Evolutionary conservation across 2,888 invertebrate species (phyloP).

Genomic region (Gnatocerus cornutus): DNA sequence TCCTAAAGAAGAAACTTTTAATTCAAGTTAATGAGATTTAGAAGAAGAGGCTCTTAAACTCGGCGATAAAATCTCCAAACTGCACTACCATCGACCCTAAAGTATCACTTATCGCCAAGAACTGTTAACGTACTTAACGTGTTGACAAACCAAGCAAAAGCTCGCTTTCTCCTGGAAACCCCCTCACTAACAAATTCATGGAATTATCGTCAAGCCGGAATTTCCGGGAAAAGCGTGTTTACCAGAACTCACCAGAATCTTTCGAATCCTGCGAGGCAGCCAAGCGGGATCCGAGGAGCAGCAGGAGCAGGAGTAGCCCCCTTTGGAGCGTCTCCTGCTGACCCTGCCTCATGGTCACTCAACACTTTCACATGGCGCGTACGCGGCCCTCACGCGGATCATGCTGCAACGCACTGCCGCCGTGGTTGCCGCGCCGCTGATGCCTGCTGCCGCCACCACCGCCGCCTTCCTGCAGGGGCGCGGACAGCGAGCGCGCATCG

Average conservation of each 20-base stretch:
- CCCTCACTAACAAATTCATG: neutral
- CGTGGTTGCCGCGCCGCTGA: slow-evolving; percentile 42
- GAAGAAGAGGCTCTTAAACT: neutral
- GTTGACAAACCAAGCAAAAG: neutral
- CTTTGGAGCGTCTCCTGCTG: slow-evolving; percentile 64
- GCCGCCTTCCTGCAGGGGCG: slow-evolving; percentile 51
- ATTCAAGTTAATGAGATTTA: slow-evolving; percentile 1
- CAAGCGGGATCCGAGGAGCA: slow-evolving; percentile 59
- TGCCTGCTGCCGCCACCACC: slow-evolving; percentile 43
- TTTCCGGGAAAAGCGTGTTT: slow-evolving; percentile 6
- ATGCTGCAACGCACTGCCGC: slow-evolving; percentile 63
- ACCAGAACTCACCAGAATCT: slow-evolving; percentile 55
- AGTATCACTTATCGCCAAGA: slow-evolving; percentile 9
- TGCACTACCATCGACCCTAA: slow-evolving; percentile 5
- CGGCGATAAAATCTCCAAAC: slow-evolving; percentile 5
- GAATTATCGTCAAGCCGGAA: neutral
- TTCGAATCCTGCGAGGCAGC: slow-evolving; percentile 60
- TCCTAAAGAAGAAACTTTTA: slow-evolving; percentile 5
- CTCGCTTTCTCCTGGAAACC: neutral
- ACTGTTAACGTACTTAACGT: slow-evolving; percentile 6
- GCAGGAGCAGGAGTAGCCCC: slow-evolving; percentile 66
- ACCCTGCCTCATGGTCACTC: slow-evolving; percentile 67
- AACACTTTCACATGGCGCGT: slow-evolving; percentile 63
- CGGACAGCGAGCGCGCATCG: slow-evolving; percentile 52
- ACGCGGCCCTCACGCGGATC: slow-evolving; percentile 54